These are phyloP conservation scores for Thalassoma bifasciatum DNA, from an alignment of 2,113 vertebrate genomes.

Conservation along the genomic window DNA sequence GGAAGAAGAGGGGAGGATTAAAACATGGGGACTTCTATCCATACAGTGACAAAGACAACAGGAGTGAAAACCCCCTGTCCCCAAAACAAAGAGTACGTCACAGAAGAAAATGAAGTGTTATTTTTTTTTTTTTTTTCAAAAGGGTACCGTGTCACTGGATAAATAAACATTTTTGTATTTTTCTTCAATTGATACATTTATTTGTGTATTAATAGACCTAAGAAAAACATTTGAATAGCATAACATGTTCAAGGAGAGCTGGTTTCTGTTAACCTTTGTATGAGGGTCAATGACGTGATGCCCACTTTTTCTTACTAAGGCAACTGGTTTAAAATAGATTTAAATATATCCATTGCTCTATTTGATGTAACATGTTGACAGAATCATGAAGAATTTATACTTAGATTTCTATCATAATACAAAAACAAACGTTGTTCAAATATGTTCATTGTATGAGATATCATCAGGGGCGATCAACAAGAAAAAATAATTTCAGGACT, in stretches of 20 bases:
- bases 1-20: slow-evolving; percentile 62
- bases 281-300: too few species aligned
- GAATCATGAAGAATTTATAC: too few species aligned
- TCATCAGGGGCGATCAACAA: too few species aligned
- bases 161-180: not conserved
- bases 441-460: too few species aligned
- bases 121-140: not conserved
- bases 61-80: slow-evolving; percentile 55
- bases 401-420: too few species aligned
- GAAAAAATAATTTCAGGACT: too few species aligned
- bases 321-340: too few species aligned
- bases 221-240: not conserved
- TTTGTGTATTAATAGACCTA: slow-evolving; percentile 6
- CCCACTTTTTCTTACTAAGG: too few species aligned
- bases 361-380: too few species aligned
- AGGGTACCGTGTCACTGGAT: not conserved
- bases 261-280: not conserved
- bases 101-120: slow-evolving; percentile 43
- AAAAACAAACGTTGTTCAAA: too few species aligned
- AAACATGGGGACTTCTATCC: slow-evolving; percentile 57
- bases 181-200: slow-evolving; percentile 4
- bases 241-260: not conserved
- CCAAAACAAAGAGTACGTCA: slow-evolving; percentile 66
- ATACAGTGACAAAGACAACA: slow-evolving; percentile 10
- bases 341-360: too few species aligned